Evolutionary conservation across 2,797 vertebrate species (phyloP), one percentile per base, ranked within the genome.

Genomic region (Gallinago nigripennis): DNA sequence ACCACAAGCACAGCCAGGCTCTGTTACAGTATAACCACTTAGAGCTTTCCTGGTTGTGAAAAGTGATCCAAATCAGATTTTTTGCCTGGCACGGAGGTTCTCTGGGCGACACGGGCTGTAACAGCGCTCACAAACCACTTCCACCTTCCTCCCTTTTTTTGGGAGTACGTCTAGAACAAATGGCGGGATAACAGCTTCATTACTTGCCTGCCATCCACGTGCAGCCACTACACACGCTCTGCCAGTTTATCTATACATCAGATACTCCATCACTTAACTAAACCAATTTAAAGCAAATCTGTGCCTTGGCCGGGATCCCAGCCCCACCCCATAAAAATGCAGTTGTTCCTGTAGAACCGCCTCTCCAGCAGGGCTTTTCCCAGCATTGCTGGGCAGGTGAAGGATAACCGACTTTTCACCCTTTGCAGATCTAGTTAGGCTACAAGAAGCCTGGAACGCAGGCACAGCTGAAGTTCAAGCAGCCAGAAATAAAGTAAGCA

Each of bases 301-400:
- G 46, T 24, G 79, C 45, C 82, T 72, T 91, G 92, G 84, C 79
- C 1, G 2, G n/a, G 61, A 54, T 92, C 91, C 95, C 71, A 82
- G 30, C 64, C 60, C 51, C 78, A 64, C 86, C 86, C 86, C 7
- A 43, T 64, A 92, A 71, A 73, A 95, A 95, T 94, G 93, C 64
- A 46, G 92, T 0, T 33, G 30, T 31, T 92, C 94, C 90, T 92
- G 95, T 14, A 70, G 60, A 82, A 30, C 93, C 7, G 60, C 93
- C 71, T 58, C 54, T 14, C 1, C 6, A 25, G 72, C 25, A 21
- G 6, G 33, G 93, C 80, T 81, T 21, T 28, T 50, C 84, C 53
- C 56, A 73, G 80, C 51, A 8, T 35, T 25, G 69, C 69, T 23
- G 54, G 48, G 54, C 64, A 84, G 65, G 53, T 11, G 33, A 60